phyloP scores from a whole-genome alignment of 2,888 invertebrate species.

The Leptinotarsa rubiginosa region DNA sequence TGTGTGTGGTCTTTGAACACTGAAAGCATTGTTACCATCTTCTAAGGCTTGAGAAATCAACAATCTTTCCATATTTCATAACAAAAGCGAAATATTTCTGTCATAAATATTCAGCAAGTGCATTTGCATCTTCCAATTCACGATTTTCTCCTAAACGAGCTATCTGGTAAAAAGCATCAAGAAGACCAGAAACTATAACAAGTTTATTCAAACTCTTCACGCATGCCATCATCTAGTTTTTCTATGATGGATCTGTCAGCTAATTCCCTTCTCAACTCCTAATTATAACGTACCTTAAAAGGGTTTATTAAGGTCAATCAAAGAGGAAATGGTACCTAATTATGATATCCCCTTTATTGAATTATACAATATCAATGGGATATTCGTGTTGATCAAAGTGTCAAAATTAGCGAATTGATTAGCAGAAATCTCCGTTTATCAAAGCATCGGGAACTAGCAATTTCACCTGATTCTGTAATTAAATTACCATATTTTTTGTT shows the following conservation, averaged over 20 bases:
- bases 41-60: too few relatives aligned
- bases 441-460: conserved; percentile 44
- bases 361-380: conserved; percentile 23
- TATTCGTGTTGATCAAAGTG: conserved; percentile 41
- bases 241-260: conserved; percentile 25
- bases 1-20: too few relatives aligned
- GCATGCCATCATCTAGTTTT: conserved; percentile 11
- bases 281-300: conserved; percentile 29
- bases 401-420: conserved; percentile 50
- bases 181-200: neutral
- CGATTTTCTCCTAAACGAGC: too few relatives aligned
- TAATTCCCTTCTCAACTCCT: neutral
- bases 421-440: conserved; percentile 47
- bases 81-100: too few relatives aligned
- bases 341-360: conserved; percentile 13
- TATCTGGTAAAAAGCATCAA: too few relatives aligned
- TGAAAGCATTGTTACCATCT: too few relatives aligned
- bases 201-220: neutral
- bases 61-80: too few relatives aligned
- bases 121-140: too few relatives aligned
- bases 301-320: conserved; percentile 42
- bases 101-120: too few relatives aligned
- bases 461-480: conserved; percentile 46
- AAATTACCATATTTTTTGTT: conserved; percentile 51
- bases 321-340: conserved; percentile 26